Conservation (phyloP, 2,113 vertebrate species). For the Albula goreensis region DNA sequence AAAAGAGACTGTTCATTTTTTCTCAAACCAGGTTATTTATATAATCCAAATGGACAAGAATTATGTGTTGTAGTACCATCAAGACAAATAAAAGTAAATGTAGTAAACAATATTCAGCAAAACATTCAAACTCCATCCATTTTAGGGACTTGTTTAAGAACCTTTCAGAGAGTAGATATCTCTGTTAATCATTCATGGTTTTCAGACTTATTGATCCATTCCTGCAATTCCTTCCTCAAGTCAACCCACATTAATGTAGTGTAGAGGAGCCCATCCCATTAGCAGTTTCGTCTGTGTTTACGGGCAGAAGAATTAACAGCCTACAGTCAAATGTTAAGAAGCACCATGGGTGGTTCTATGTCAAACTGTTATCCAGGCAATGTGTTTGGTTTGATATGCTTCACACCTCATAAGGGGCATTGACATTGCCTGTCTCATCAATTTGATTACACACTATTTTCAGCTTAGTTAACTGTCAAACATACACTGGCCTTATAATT, state of each 20-base stretch:
- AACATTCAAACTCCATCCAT: background rate
- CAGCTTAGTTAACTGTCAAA: background rate
- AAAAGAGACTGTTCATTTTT: too few relatives aligned
- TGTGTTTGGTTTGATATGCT: background rate
- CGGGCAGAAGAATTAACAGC: background rate
- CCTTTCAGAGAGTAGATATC: background rate
- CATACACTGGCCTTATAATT: background rate
- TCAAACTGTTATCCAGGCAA: background rate
- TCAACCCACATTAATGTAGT: background rate
- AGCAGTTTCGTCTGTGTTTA: background rate
- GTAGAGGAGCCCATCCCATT: background rate
- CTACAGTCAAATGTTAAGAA: background rate
- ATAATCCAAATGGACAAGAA: too few relatives aligned
- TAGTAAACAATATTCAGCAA: background rate
- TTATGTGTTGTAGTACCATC: too few relatives aligned
- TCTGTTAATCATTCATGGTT: constrained; percentile 3
- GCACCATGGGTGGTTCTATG: background rate
- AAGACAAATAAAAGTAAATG: too few relatives aligned
- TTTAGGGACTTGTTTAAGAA: background rate
- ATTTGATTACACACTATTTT: background rate
- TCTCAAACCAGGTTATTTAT: too few relatives aligned
- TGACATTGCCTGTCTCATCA: background rate
- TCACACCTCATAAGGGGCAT: background rate
- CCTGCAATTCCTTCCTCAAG: background rate
- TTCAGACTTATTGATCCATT: background rate